A percentile compares a stretch with the other conserved stretches of the same genome.
phyloP scores from a whole-genome alignment of 2,888 invertebrate genomes.

The Lamproptera curius region DNA sequence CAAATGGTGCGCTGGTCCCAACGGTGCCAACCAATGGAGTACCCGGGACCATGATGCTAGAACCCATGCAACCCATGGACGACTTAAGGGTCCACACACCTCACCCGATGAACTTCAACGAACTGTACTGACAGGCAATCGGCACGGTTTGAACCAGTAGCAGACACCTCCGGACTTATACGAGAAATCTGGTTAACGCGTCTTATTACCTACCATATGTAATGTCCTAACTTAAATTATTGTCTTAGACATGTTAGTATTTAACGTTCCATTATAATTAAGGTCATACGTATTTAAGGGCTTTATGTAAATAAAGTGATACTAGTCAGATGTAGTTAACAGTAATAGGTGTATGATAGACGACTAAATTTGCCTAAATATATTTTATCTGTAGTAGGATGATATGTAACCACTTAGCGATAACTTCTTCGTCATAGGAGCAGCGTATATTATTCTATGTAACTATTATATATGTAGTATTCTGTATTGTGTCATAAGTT shows the following conservation, averaged over 20 bases:
- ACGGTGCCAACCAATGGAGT: constrained; percentile 35
- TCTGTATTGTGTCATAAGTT: too few species aligned
- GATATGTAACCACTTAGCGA: constrained; percentile 15
- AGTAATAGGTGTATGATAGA: not conserved
- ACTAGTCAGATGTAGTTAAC: constrained; percentile 36
- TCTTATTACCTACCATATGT: too few species aligned
- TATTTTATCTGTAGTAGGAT: too few species aligned
- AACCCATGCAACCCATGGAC: constrained; percentile 54
- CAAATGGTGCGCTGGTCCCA: constrained; percentile 43
- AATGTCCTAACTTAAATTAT: too few species aligned
- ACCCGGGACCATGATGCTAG: constrained; percentile 46
- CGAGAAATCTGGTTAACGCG: too few species aligned
- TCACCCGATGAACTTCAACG: constrained; percentile 57
- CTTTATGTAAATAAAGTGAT: constrained; percentile 39
- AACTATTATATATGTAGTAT: too few species aligned
- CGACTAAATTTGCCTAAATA: too few species aligned
- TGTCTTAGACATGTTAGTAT: constrained; percentile 1
- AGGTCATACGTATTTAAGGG: constrained; percentile 13
- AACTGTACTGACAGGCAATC: constrained; percentile 53
- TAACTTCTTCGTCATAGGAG: too few species aligned
- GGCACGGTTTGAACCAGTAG: not conserved
- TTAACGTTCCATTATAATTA: constrained; percentile 11
- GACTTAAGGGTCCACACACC: constrained; percentile 62
- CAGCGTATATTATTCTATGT: too few species aligned
- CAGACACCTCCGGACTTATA: too few species aligned